Evolutionary conservation across 2,113 vertebrate species (phyloP).

Genomic region (Lampris incognitus): DNA sequence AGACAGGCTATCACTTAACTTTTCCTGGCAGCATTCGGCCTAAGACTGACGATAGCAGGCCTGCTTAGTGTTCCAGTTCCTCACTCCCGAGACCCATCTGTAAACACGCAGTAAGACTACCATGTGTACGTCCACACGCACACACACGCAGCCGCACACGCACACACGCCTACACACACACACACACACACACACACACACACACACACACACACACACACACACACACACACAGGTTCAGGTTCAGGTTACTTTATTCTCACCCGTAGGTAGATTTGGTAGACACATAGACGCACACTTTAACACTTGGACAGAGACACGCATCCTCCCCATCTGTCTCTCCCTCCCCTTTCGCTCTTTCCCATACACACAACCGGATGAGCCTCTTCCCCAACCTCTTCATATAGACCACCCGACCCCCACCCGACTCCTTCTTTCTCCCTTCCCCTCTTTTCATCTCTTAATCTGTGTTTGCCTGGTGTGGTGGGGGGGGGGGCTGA

Average conservation of each 20-base stretch:
- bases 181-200: slow-evolving; percentile 27
- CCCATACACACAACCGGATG: slow-evolving; percentile 65
- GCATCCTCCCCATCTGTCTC: slow-evolving; percentile 10
- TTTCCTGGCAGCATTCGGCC: slow-evolving; percentile 52
- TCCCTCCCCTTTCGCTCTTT: slow-evolving; percentile 42
- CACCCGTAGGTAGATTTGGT: too few species aligned
- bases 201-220: slow-evolving; percentile 37
- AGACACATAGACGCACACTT: slow-evolving; percentile 8
- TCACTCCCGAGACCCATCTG: slow-evolving; percentile 62
- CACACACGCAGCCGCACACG: background rate
- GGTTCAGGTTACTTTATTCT: too few species aligned
- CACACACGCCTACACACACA: background rate
- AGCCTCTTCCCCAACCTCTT: slow-evolving; percentile 57
- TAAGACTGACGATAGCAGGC: slow-evolving; percentile 48
- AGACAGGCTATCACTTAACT: slow-evolving; percentile 48
- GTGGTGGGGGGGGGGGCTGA: slow-evolving; percentile 63
- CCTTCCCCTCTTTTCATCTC: slow-evolving; percentile 68
- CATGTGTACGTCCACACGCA: background rate
- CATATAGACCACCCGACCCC: slow-evolving; percentile 46
- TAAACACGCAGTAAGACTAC: slow-evolving; percentile 39
- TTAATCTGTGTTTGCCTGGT: slow-evolving; percentile 61
- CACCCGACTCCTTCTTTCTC: slow-evolving; percentile 5
- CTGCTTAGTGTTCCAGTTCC: slow-evolving; percentile 68
- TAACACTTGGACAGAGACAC: background rate
- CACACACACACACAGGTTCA: slow-evolving; percentile 31